A percentile compares a stretch with the other conserved stretches of the same genome.
These are phyloP conservation scores for Perizoma flavofasciatum DNA, from an alignment of 2,888 invertebrate species.

Conservation along the genomic window DNA sequence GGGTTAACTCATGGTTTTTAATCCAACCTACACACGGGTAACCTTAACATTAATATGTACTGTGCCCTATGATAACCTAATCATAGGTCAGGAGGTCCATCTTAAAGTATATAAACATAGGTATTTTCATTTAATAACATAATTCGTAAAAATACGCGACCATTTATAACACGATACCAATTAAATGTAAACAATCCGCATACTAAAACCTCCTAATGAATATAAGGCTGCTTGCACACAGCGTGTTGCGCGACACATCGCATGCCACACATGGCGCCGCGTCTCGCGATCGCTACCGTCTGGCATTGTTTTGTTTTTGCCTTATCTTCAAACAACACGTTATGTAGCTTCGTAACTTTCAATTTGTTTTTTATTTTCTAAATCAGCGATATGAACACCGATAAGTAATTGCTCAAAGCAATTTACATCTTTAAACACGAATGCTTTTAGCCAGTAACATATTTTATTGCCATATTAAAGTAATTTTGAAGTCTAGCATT, in stretches of 20 bases:
- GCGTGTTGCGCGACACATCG: conserved; percentile 33
- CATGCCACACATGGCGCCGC: conserved; percentile 47
- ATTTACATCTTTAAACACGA: conserved; percentile 50
- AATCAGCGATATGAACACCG: conserved; percentile 61
- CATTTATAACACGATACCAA: conserved; percentile 17
- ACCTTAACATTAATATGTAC: too few relatives aligned
- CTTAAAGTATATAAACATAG: neutral
- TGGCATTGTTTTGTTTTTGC: conserved; percentile 61
- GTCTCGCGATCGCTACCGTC: conserved; percentile 59
- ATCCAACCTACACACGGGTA: too few relatives aligned
- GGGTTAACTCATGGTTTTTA: too few relatives aligned
- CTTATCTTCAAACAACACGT: conserved; percentile 52
- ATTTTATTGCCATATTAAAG: conserved; percentile 34
- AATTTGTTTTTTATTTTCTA: conserved; percentile 60
- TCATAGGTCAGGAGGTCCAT: too few relatives aligned
- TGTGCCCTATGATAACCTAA: too few relatives aligned
- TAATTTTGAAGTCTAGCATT: conserved; percentile 32
- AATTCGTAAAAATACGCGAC: conserved; percentile 2
- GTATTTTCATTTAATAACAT: conserved; percentile 4
- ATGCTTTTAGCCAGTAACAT: conserved; percentile 41
- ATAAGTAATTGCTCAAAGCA: conserved; percentile 62
- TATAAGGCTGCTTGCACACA: conserved; percentile 33
- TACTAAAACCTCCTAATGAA: conserved; percentile 33
- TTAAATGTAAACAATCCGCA: conserved; percentile 23
- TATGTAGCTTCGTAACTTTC: conserved; percentile 59